Conservation (phyloP, 2,888 invertebrate species). For the Tipula confusa region DNA sequence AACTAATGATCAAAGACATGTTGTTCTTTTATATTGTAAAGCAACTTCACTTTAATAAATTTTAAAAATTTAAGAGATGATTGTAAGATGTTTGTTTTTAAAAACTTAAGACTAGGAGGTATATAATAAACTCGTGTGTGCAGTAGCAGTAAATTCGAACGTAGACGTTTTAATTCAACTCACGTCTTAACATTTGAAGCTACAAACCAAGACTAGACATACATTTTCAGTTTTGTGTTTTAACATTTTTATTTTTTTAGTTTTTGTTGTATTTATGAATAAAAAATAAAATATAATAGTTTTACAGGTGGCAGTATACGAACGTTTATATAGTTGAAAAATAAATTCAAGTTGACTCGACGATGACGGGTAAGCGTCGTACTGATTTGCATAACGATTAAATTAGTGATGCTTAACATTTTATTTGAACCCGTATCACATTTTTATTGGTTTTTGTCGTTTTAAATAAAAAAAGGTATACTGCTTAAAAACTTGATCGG, state of each 20-base stretch:
- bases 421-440: too few relatives aligned
- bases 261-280: not conserved
- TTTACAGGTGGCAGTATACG: not conserved
- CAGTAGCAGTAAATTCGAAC: not conserved
- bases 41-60: not conserved
- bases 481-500: too few relatives aligned
- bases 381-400: too few relatives aligned
- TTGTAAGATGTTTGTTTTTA: not conserved
- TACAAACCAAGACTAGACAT: constrained; percentile 3
- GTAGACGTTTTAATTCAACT: not conserved
- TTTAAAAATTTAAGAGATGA: not conserved
- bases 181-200: not conserved
- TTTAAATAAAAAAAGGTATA: too few relatives aligned
- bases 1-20: not conserved
- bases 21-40: not conserved
- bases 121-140: not conserved
- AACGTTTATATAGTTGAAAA: too few relatives aligned
- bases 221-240: not conserved
- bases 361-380: too few relatives aligned
- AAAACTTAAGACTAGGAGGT: too few relatives aligned
- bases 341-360: too few relatives aligned
- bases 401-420: too few relatives aligned
- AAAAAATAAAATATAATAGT: not conserved
- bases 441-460: too few relatives aligned
- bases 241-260: not conserved